Percentiles rank a stretch among this genome's conserved stretches.
Evolutionary conservation across 2,797 vertebrate genomes (phyloP).

Genomic region (Kryptolebias ocellatus): DNA sequence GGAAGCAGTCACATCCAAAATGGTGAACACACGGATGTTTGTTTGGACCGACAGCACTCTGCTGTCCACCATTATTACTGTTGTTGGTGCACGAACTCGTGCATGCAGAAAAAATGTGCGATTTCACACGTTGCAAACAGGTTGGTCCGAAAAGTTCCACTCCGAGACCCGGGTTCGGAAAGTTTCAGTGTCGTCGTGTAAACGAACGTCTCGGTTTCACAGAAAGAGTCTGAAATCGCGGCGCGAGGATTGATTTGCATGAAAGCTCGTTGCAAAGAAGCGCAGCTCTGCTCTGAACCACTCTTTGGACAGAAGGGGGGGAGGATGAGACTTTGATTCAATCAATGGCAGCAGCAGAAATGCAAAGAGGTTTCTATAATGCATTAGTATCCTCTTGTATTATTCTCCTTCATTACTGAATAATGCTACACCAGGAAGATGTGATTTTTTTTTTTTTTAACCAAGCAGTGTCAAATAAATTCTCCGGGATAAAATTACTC

Average conservation of each 20-base stretch:
- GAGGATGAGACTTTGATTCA: constrained; percentile 45
- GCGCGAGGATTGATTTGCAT: background rate
- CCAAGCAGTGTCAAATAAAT: constrained; percentile 24
- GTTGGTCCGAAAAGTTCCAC: no score
- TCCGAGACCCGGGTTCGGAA: no score
- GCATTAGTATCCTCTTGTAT: constrained; percentile 54
- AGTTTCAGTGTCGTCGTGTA: no score
- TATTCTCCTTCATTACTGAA: constrained; percentile 58
- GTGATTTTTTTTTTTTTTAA: constrained; percentile 22
- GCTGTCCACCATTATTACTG: no score
- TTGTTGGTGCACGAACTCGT: no score
- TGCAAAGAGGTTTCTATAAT: constrained; percentile 60
- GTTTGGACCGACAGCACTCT: no score
- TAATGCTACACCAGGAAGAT: constrained; percentile 33
- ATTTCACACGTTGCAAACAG: no score
- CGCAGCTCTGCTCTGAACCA: background rate
- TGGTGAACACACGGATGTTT: no score
- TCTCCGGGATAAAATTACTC: constrained; percentile 43
- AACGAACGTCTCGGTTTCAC: no score
- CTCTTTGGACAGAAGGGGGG: background rate
- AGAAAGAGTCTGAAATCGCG: background rate
- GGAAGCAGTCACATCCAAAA: no score
- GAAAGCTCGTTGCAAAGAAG: constrained; percentile 18
- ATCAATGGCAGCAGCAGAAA: constrained; percentile 47
- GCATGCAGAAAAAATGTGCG: no score